Evolutionary conservation across 2,888 invertebrate species (phyloP).

Genomic region (Acheta domesticus): DNA sequence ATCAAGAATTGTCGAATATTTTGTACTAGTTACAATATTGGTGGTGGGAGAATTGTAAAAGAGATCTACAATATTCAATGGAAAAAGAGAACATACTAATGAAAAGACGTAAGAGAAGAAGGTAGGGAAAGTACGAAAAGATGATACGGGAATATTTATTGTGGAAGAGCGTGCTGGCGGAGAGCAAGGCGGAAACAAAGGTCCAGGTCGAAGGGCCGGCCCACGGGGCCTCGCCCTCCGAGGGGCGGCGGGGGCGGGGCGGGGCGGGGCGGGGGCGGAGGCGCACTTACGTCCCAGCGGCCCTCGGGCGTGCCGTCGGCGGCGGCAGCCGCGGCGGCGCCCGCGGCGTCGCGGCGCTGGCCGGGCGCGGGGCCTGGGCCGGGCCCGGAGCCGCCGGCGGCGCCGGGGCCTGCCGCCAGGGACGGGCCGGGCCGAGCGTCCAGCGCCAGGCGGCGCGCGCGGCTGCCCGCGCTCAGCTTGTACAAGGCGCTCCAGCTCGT

Average conservation of each 20-base stretch:
- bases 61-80: no score
- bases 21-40: no score
- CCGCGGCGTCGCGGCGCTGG: slow-evolving; percentile 48
- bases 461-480: slow-evolving; percentile 47
- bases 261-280: neutral
- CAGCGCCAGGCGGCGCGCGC: slow-evolving; percentile 26
- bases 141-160: no score
- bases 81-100: no score
- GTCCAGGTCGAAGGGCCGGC: no score
- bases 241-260: neutral
- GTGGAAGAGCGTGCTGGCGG: no score
- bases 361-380: slow-evolving; percentile 22
- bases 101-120: no score
- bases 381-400: neutral
- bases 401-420: neutral
- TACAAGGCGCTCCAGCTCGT: slow-evolving; percentile 74
- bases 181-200: no score
- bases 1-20: no score
- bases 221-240: no score
- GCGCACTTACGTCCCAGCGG: slow-evolving; percentile 62
- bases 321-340: slow-evolving; percentile 43
- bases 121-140: no score
- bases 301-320: slow-evolving; percentile 55
- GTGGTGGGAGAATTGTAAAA: no score
- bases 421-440: slow-evolving; percentile 3